Conservation (phyloP, 2,113 vertebrate genomes). For the Neolamprologus sp. region DNA sequence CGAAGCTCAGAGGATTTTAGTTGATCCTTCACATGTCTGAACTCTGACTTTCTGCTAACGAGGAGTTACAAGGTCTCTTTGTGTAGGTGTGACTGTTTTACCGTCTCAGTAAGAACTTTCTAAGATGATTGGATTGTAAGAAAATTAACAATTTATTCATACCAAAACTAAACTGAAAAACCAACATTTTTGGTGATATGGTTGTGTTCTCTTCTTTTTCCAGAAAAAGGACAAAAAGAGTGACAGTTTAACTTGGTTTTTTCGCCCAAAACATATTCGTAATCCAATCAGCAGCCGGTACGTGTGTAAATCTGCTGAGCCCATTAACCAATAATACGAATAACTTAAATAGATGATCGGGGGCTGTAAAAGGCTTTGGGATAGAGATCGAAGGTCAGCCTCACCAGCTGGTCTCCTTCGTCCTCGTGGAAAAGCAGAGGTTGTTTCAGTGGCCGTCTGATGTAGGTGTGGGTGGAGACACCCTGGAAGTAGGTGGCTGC, state of each 20-base stretch:
- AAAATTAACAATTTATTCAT: not conserved
- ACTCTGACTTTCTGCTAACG: not conserved
- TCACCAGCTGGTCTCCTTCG: conserved; percentile 95
- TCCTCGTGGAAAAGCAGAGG: conserved; percentile 93
- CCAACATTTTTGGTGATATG: not conserved
- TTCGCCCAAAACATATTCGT: not conserved
- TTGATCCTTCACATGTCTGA: not conserved
- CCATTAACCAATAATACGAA: rapidly evolving
- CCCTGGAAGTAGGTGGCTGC: conserved; percentile 96
- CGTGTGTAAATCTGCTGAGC: not conserved
- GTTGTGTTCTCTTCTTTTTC: not conserved
- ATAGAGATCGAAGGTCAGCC: not conserved
- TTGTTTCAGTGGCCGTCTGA: conserved; percentile 87
- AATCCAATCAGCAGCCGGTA: rapidly evolving
- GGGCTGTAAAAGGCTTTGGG: not conserved
- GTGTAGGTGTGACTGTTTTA: not conserved
- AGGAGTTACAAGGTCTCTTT: not conserved
- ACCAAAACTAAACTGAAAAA: not conserved
- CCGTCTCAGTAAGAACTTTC: not conserved
- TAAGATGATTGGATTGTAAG: not conserved
- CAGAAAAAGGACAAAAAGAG: not conserved
- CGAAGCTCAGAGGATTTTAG: not conserved
- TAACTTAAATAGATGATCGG: not conserved
- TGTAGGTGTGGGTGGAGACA: conserved; percentile 84
- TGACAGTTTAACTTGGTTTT: not conserved